These are phyloP conservation scores for Girardinichthys multiradiatus DNA, from an alignment of 2,113 vertebrate genomes.

Conservation along the genomic window DNA sequence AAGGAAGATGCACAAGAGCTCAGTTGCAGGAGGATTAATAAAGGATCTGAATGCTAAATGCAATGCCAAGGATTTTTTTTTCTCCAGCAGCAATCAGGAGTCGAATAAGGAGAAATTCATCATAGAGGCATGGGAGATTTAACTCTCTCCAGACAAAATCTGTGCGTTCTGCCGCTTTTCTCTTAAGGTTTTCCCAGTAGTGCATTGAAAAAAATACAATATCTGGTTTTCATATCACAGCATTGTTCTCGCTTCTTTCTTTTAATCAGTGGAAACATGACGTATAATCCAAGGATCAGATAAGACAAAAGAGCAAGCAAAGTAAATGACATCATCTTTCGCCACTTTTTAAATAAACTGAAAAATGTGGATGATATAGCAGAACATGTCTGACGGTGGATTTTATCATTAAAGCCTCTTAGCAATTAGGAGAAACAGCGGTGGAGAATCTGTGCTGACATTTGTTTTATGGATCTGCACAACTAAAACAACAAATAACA, in stretches of 20 bases:
- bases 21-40: background rate
- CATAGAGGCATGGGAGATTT: constrained; percentile 5
- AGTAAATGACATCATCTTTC: constrained; percentile 2
- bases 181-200: background rate
- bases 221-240: constrained; percentile 5
- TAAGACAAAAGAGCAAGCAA: background rate
- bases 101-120: constrained; percentile 11
- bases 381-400: background rate
- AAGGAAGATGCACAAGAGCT: background rate
- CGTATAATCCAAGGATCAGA: background rate
- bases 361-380: background rate
- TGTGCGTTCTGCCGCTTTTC: constrained; percentile 1
- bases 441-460: constrained; percentile 30
- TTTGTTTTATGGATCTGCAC: constrained; percentile 34
- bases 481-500: constrained; percentile 39
- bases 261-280: background rate
- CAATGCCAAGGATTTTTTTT: background rate
- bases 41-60: background rate
- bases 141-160: constrained; percentile 16
- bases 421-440: background rate
- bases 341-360: background rate
- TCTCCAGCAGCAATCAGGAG: constrained; percentile 13
- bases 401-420: constrained; percentile 12
- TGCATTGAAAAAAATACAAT: constrained; percentile 15
- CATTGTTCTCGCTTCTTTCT: constrained; percentile 4